Evolutionary conservation across 1,140 invertebrate species (phyloP).

Genomic region (Caerostris darwini): DNA sequence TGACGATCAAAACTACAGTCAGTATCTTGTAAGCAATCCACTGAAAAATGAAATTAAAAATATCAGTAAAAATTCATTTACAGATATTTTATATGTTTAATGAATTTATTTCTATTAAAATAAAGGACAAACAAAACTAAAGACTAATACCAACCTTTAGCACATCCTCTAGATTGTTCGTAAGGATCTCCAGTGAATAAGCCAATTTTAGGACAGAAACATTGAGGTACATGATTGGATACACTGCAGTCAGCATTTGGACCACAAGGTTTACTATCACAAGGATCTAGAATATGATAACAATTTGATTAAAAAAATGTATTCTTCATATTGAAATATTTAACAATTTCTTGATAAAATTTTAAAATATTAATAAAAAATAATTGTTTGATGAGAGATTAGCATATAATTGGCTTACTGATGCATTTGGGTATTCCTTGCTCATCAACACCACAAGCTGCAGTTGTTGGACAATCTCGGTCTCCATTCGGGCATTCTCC

Average conservation of each 20-base stretch:
- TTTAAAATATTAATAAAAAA: not conserved
- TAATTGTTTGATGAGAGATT: not conserved
- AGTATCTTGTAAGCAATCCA: constrained; percentile 81
- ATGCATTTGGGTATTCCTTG: constrained; percentile 81
- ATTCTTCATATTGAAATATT: not conserved
- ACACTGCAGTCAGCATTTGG: constrained; percentile 79
- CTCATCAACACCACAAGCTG: constrained; percentile 79
- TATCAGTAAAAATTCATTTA: no score
- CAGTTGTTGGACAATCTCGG: constrained; percentile 79
- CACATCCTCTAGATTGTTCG: constrained; percentile 78
- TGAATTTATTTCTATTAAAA: not conserved
- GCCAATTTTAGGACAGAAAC: constrained; percentile 79
- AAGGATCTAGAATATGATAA: constrained; percentile 78
- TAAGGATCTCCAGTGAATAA: constrained; percentile 79
- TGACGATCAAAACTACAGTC: constrained; percentile 82
- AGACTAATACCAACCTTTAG: constrained; percentile 55
- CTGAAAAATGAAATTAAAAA: constrained; percentile 82
- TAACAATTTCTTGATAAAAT: not conserved
- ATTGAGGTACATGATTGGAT: constrained; percentile 79
- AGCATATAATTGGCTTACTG: constrained; percentile 79
- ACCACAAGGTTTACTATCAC: constrained; percentile 79
- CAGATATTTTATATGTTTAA: constrained; percentile 1
- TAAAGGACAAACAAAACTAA: not conserved
- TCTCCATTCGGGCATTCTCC: constrained; percentile 80
- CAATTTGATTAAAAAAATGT: not conserved